Percentiles rank a stretch among this genome's conserved stretches.
Conservation (phyloP, 2,113 vertebrate species). For the Dasyprocta punctata region DNA sequence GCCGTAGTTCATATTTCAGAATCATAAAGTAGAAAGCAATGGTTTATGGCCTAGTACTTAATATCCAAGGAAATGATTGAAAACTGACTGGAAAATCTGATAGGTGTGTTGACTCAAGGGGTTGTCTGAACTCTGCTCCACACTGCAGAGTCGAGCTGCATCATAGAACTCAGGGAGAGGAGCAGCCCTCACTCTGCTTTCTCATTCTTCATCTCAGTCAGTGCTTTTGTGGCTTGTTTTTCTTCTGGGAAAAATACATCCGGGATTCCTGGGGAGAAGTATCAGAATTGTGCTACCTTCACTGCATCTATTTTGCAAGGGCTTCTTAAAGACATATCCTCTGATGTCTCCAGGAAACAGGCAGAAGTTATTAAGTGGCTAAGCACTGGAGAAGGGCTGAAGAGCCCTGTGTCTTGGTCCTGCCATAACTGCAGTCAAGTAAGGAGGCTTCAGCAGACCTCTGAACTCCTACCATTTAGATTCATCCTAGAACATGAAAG, state of each 20-base stretch:
- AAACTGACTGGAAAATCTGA: constrained; percentile 50
- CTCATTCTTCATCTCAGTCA: not conserved
- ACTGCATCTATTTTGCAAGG: not conserved
- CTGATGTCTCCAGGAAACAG: accelerated
- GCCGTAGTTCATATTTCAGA: constrained; percentile 60
- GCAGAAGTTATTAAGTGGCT: not conserved
- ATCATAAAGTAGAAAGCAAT: constrained; percentile 59
- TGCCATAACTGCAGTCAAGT: not conserved
- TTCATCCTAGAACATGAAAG: not conserved
- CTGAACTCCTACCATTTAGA: not conserved
- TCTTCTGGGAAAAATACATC: not conserved
- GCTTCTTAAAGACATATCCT: not conserved
- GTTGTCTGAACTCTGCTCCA: not conserved
- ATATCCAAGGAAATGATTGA: constrained; percentile 63
- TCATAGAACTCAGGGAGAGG: not conserved
- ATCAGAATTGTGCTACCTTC: not conserved
- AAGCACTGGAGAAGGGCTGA: not conserved
- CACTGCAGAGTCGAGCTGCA: not conserved
- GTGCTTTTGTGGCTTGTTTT: not conserved
- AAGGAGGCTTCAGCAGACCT: not conserved
- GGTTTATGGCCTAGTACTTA: constrained; percentile 57
- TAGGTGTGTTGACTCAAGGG: not conserved
- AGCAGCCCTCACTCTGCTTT: not conserved
- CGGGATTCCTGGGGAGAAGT: not conserved
- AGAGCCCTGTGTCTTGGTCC: not conserved